Percentiles rank a stretch among this genome's conserved stretches.
Evolutionary conservation across 2,888 invertebrate species (phyloP).

Genomic region (Amiota communis): DNA sequence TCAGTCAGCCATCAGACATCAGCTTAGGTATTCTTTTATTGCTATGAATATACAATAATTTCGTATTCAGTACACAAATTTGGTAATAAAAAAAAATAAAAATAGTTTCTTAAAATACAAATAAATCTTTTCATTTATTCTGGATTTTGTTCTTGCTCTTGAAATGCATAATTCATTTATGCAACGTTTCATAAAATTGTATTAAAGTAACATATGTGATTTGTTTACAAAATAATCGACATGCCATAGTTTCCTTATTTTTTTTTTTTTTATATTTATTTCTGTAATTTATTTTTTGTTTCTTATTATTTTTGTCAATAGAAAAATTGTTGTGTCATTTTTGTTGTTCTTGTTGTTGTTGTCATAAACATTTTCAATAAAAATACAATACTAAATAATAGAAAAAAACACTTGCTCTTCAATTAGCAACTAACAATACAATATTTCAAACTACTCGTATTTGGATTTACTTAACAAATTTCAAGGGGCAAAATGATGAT

Average conservation of each 20-base stretch:
- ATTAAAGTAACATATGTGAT: constrained; percentile 2
- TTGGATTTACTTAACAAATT: background rate
- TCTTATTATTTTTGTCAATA: background rate
- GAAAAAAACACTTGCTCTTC: constrained; percentile 1
- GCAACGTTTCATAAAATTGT: background rate
- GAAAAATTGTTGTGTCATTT: constrained; percentile 7
- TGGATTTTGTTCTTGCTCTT: constrained; percentile 4
- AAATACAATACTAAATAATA: background rate
- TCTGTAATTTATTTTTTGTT: too few relatives aligned
- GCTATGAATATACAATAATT: background rate
- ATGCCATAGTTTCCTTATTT: background rate
- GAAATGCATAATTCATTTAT: constrained; percentile 30
- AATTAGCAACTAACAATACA: constrained; percentile 14
- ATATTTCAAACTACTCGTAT: background rate
- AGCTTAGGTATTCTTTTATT: too few relatives aligned
- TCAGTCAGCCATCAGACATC: background rate
- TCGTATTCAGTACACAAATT: constrained; percentile 17
- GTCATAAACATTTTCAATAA: background rate
- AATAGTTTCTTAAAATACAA: constrained; percentile 8
- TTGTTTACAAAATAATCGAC: background rate
- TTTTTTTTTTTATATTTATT: too few relatives aligned
- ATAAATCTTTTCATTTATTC: background rate
- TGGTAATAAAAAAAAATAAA: background rate
- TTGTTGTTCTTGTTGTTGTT: background rate
- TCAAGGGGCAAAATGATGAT: background rate